Evolutionary conservation across 2,888 invertebrate species (phyloP).

Genomic region (Troides aeacus): DNA sequence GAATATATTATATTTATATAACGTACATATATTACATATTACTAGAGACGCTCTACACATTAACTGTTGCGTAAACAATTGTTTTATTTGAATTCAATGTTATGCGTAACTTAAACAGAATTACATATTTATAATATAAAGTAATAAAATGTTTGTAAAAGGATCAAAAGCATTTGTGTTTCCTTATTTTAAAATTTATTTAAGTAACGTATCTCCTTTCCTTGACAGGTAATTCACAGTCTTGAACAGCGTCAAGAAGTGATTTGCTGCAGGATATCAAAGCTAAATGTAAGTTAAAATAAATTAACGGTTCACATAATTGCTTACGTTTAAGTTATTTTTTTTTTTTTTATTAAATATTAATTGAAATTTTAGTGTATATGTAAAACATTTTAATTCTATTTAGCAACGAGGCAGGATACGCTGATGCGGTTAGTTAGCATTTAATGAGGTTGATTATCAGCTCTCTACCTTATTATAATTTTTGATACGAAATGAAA

Average conservation of each 20-base stretch:
- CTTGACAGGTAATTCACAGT: constrained; percentile 70
- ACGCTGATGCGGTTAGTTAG: neutral
- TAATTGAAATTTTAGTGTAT: neutral
- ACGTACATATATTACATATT: too few relatives aligned
- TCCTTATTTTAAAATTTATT: neutral
- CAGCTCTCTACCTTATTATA: constrained; percentile 9
- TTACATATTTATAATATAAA: too few relatives aligned
- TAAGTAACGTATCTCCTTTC: constrained; percentile 22
- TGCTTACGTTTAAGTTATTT: neutral
- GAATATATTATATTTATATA: too few relatives aligned
- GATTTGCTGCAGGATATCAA: constrained; percentile 52
- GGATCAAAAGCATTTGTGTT: neutral
- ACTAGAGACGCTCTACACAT: too few relatives aligned
- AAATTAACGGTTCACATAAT: neutral
- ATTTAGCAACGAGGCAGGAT: constrained; percentile 9
- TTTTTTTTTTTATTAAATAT: neutral
- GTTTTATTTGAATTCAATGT: too few relatives aligned
- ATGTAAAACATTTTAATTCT: neutral
- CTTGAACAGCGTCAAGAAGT: constrained; percentile 65
- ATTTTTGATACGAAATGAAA: constrained; percentile 12
- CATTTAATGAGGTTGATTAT: constrained; percentile 16
- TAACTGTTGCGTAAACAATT: too few relatives aligned
- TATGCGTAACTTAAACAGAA: too few relatives aligned
- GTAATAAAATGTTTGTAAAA: neutral
- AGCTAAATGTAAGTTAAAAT: constrained; percentile 44